A percentile compares a stretch with the other conserved stretches of the same genome.
Conservation (phyloP, 2,888 invertebrate species). For the Drosophila anomelani region DNA sequence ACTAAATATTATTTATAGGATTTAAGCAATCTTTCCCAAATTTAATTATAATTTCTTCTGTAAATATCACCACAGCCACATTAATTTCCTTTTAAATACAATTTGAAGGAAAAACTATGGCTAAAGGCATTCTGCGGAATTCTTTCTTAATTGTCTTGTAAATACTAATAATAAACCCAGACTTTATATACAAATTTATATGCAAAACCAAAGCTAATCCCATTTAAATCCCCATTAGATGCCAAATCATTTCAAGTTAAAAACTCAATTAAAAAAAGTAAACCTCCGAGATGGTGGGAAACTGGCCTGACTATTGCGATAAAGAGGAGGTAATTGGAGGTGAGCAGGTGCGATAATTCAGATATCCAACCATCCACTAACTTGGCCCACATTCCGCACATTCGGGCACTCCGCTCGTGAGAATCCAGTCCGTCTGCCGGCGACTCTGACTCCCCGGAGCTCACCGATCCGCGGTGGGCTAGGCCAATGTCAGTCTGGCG, state of each 20-base stretch:
- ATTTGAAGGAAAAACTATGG: background rate
- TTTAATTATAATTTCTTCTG: background rate
- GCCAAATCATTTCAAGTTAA: background rate
- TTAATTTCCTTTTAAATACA: background rate
- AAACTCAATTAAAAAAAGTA: constrained; percentile 1
- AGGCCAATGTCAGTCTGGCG: constrained; percentile 44
- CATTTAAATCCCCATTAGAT: background rate
- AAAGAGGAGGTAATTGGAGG: constrained; percentile 21
- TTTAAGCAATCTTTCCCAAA: background rate
- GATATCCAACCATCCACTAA: constrained; percentile 12
- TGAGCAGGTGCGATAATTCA: constrained; percentile 26
- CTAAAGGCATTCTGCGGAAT: too few species aligned
- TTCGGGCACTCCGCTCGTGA: constrained; percentile 6
- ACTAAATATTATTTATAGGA: too few species aligned
- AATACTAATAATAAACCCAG: too few species aligned
- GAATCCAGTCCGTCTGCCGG: constrained; percentile 38
- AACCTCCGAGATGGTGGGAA: background rate
- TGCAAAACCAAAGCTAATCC: background rate
- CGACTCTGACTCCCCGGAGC: background rate
- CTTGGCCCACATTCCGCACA: constrained; percentile 34
- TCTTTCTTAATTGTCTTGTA: too few species aligned
- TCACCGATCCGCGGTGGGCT: constrained; percentile 12
- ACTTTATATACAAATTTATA: background rate
- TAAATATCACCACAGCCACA: background rate
- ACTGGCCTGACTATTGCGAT: background rate